Evolutionary conservation across 2,888 invertebrate species (phyloP), one percentile per base, ranked within the genome.

Genomic region (Smittia aterrima): DNA sequence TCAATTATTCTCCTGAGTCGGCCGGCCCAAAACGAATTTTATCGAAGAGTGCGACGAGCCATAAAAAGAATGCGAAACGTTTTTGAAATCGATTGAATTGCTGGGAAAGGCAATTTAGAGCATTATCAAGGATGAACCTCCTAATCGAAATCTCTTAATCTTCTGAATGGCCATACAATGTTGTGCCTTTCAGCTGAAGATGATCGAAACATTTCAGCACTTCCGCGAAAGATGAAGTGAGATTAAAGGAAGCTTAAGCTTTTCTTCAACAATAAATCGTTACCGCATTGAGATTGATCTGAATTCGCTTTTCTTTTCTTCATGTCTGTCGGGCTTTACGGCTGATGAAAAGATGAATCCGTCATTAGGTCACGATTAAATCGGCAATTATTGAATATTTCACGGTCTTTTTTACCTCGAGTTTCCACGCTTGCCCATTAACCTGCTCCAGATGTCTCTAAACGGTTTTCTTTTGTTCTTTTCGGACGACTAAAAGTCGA

Each of bases 181-280:
- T 22, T 58, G 22, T 18, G 22, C 20, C 58, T 58, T 58, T 4
- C 2, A 58, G 22, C 20, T 58, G 18, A 58, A 58, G 22, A 58
- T 20, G 4, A 58, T 58, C 58, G n/a, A 58, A 22, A 22, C 9
- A 22, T 58, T 58, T 58, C 58, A 58, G 58, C 58, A 22, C 58
- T 58, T 58, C 58, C 58, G 18, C 58, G 58, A 20, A 47, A 47
- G 47, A 22, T 58, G 22, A 58, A 58, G 7, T 3, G 58, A 7
- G 20, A 47, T 47, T 58, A 22, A 22, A 4, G 3, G 16, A n/a
- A 47, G 47, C 7, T 13, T 13, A 47, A 47, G 16, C 16, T 47
- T 16, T 11, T 47, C 16, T 22, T 58, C 58, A 47, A 58, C 58
- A 58, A 58, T 22, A 13, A 58, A 58, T 58, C 16, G 22, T 22